phyloP scores from a whole-genome alignment of 2,888 invertebrate genomes.

The Thalpophila matura region DNA sequence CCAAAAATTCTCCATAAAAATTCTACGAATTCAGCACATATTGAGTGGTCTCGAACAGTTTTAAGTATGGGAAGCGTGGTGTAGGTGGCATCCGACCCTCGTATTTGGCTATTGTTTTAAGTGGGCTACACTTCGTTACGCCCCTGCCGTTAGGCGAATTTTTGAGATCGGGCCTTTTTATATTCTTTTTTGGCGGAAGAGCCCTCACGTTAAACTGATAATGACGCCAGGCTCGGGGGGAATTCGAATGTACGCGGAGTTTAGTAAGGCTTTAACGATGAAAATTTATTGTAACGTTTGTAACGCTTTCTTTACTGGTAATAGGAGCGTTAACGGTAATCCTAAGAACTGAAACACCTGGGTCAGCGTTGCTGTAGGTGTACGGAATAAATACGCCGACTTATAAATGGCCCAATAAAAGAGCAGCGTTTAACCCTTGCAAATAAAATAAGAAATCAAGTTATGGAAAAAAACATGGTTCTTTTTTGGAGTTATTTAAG shows the following conservation, averaged over 20 bases:
- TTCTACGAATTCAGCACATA: slow-evolving; percentile 88
- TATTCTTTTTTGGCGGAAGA: slow-evolving; percentile 81
- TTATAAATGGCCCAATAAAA: slow-evolving; percentile 45
- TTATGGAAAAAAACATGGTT: slow-evolving; percentile 5
- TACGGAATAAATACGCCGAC: slow-evolving; percentile 54
- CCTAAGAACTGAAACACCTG: slow-evolving; percentile 82
- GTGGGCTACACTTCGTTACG: slow-evolving; percentile 89
- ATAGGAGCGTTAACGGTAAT: slow-evolving; percentile 82
- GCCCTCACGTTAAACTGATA: slow-evolving; percentile 88
- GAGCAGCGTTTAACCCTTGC: slow-evolving; percentile 7
- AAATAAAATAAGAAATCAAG: slow-evolving; percentile 31
- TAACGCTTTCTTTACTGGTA: slow-evolving; percentile 82
- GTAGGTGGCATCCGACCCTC: slow-evolving; percentile 82
- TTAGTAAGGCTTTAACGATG: slow-evolving; percentile 81
- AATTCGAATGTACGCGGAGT: slow-evolving; percentile 69
- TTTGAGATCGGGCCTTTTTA: slow-evolving; percentile 81
- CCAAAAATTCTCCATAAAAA: slow-evolving; percentile 83
- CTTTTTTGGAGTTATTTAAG: slow-evolving; percentile 27
- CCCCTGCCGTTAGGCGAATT: slow-evolving; percentile 84
- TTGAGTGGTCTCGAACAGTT: slow-evolving; percentile 84
- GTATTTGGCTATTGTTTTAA: slow-evolving; percentile 90
- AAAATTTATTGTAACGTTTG: slow-evolving; percentile 86
- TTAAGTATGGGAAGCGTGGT: slow-evolving; percentile 82
- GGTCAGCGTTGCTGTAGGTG: slow-evolving; percentile 49
- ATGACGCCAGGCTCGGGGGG: slow-evolving; percentile 80